phyloP scores from a whole-genome alignment of 92 coral and sea anemone genomes.

The Bergia puertoricense region DNA sequence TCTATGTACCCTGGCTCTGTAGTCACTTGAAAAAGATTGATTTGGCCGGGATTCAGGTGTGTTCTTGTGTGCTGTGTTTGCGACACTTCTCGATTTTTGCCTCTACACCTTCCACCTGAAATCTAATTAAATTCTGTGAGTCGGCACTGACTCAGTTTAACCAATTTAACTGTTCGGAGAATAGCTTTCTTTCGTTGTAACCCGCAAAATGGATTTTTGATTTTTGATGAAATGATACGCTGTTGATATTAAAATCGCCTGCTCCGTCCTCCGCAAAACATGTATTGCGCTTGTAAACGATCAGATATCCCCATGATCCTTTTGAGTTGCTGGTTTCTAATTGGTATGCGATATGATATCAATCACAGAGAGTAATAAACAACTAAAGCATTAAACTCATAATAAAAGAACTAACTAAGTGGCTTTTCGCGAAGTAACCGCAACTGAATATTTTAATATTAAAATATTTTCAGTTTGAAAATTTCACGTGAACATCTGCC shows the following conservation, averaged over 20 bases:
- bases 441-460: background rate
- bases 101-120: background rate
- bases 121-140: background rate
- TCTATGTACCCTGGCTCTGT: background rate
- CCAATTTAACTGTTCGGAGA: background rate
- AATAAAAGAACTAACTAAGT: background rate
- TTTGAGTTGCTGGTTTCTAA: background rate
- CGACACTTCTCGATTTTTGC: background rate
- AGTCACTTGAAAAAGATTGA: background rate
- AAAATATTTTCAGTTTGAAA: background rate
- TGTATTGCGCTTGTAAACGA: background rate
- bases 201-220: constrained; percentile 18
- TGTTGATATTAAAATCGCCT: background rate
- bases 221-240: constrained; percentile 5
- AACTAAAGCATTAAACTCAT: background rate
- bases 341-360: background rate
- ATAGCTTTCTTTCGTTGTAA: background rate
- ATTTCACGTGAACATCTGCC: background rate
- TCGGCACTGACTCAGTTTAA: background rate
- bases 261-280: background rate
- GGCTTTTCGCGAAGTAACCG: constrained; percentile 18
- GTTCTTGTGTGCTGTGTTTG: background rate
- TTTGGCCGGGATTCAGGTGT: background rate
- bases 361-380: too few relatives aligned
- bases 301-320: background rate